Evolutionary conservation across 1,140 invertebrate genomes (phyloP).

Genomic region (Metaphire vulgaris): DNA sequence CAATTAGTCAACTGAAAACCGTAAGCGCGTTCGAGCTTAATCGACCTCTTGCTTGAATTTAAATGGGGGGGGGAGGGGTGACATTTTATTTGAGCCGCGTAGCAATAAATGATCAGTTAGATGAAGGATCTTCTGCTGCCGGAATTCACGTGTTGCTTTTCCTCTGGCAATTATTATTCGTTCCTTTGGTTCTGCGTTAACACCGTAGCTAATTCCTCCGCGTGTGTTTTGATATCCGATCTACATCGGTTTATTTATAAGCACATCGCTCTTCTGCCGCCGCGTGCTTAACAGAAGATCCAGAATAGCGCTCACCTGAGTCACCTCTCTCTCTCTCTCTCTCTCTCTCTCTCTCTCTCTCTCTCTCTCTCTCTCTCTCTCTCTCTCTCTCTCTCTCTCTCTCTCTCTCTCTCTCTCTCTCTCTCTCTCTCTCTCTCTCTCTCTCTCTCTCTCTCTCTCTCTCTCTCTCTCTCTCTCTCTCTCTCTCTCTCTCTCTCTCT

Average conservation of each 20-base stretch:
- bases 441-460: conserved; percentile 15
- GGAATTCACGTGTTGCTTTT: background rate
- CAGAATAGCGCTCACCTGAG: background rate
- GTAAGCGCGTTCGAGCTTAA: too few species aligned
- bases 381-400: background rate
- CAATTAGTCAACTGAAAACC: too few species aligned
- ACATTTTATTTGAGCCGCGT: background rate
- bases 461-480: conserved; percentile 7
- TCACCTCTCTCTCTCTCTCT: background rate
- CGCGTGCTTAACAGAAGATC: background rate
- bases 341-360: background rate
- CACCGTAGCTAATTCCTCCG: too few species aligned
- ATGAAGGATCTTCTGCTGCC: background rate
- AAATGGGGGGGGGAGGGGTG: too few species aligned
- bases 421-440: conserved; percentile 8
- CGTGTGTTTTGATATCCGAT: too few species aligned
- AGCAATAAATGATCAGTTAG: background rate
- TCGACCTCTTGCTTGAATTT: too few species aligned
- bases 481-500: conserved; percentile 13
- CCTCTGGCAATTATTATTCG: background rate
- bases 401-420: background rate
- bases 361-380: background rate
- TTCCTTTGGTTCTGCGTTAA: too few species aligned
- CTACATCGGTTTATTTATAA: background rate
- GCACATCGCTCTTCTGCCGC: background rate